phyloP scores from a whole-genome alignment of 2,113 vertebrate genomes.

The Nyctereutes procyonoides region DNA sequence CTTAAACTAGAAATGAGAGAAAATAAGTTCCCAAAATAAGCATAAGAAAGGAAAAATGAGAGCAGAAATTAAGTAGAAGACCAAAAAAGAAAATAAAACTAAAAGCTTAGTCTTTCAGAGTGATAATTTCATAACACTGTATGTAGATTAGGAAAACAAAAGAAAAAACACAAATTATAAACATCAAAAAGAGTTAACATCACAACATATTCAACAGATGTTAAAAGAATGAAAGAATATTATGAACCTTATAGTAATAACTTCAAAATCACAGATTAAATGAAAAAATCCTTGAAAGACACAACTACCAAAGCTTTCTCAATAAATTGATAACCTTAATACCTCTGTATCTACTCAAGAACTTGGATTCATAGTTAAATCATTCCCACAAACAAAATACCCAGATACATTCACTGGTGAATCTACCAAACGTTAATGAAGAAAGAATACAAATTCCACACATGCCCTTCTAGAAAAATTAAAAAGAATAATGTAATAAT shows the following conservation, averaged over 20 bases:
- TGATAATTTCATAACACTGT: neutral
- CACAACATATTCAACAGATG: neutral
- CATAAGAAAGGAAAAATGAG: neutral
- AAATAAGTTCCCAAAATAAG: neutral
- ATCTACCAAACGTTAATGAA: neutral
- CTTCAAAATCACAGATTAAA: neutral
- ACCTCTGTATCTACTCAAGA: neutral
- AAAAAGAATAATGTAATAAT: neutral
- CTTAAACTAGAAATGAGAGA: neutral
- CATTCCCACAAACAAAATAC: neutral
- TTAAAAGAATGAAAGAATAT: neutral
- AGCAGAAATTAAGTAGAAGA: neutral
- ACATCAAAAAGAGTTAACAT: neutral
- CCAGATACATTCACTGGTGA: neutral
- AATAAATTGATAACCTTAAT: neutral
- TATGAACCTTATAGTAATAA: neutral
- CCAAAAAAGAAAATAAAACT: neutral
- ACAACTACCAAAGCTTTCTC: neutral
- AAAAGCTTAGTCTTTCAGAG: neutral
- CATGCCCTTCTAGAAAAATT: neutral
- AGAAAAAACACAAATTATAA: neutral
- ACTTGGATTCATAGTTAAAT: neutral
- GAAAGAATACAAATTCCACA: neutral
- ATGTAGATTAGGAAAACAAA: neutral
- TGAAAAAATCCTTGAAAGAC: neutral